Conservation (phyloP, 2,888 invertebrate species). For the Catocala sponsa region DNA sequence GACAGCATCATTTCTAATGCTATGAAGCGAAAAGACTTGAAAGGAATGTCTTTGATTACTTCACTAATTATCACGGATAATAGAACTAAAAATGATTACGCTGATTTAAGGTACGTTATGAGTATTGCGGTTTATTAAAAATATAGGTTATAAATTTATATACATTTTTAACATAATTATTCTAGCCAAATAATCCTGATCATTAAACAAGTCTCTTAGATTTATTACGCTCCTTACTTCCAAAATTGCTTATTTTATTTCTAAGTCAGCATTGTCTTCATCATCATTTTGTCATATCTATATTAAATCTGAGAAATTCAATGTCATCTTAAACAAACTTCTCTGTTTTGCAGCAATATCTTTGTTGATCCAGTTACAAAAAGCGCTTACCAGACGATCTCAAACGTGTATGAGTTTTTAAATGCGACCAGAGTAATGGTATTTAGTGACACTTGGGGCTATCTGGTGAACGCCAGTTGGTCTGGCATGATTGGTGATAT, state of each 20-base stretch:
- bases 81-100: conserved; percentile 57
- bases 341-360: conserved; percentile 55
- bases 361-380: conserved; percentile 59
- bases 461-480: conserved; percentile 66
- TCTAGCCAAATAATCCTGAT: too few relatives aligned
- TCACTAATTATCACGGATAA: conserved; percentile 58
- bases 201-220: too few relatives aligned
- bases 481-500: conserved; percentile 72
- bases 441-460: conserved; percentile 71
- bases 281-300: too few relatives aligned
- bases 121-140: neutral
- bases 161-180: too few relatives aligned
- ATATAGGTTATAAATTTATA: too few relatives aligned
- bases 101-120: conserved; percentile 55
- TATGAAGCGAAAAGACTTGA: conserved; percentile 66
- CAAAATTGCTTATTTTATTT: too few relatives aligned
- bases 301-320: too few relatives aligned
- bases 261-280: too few relatives aligned
- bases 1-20: conserved; percentile 45
- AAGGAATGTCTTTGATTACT: conserved; percentile 45
- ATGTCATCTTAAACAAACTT: neutral
- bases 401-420: conserved; percentile 64
- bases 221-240: too few relatives aligned
- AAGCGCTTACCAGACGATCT: conserved; percentile 54
- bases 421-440: conserved; percentile 62